Base-by-base conservation (phyloP, 2,888 invertebrate genomes). In the Mythimna lalbum region DNA sequence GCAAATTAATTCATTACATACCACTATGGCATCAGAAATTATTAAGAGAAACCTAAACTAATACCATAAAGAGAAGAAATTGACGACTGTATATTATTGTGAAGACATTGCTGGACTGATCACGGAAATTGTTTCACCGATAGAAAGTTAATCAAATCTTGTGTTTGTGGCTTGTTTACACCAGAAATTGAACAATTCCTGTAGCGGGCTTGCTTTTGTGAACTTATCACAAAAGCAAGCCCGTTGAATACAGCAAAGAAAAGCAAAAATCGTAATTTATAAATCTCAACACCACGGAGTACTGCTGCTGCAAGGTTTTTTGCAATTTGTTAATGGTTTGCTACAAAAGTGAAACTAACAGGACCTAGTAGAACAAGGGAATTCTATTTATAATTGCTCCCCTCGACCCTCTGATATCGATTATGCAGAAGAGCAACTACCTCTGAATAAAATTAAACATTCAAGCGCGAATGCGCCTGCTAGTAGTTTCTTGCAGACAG, bases 401-500 rank as follows among this genome's bases (percentile, higher is more conserved):
- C 36, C 9, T 36, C 36, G 10, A 62, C 21, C 66, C 33, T 9
- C 23, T 14, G 21, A 47, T 68, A 69, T 74, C 47, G 52, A 69
- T 73, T 59, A 63, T 39, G 52, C n/a, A 47, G 36, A 69, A 17
- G 47, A 76, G 21, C 39, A 72, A 59, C 43, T 39, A 50, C 33
- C 47, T 61, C 60, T n/a, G 27, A 36, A 76, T 50, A 57, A 33
- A 75, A 67, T 76, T 47, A 57, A 50, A 50, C 39, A 67, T 60
- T 39, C 17, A 50, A 74, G 6, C 12, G n/a, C 17, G 23, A 69
- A 31, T 39, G 39, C 39, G 39, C 33, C 19, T 23, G 31, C 21
- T 7, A 23, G 31, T 33, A n/a, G 33, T 60, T 69, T 59, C 31
- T 56, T 31, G 43, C 21, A 17, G 23, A 21, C 33, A 27, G 47